Evolutionary conservation across 2,113 vertebrate species (phyloP).

Genomic region (Bungarus multicinctus): DNA sequence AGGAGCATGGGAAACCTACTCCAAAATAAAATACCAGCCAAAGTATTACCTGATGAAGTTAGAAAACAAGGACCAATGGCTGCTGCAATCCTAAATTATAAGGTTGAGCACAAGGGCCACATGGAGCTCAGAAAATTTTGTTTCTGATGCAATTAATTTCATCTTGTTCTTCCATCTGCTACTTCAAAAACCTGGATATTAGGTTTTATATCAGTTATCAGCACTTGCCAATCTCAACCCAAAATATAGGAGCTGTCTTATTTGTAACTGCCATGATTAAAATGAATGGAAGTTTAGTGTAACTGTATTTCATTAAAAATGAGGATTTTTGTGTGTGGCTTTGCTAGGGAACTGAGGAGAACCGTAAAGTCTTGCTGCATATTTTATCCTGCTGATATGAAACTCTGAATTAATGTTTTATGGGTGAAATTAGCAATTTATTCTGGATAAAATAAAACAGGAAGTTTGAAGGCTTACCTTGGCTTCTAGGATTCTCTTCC

Average conservation of each 20-base stretch:
- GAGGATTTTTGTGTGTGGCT: too few species aligned
- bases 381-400: too few species aligned
- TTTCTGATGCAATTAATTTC: neutral
- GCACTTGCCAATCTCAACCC: neutral
- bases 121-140: neutral
- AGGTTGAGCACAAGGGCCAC: neutral
- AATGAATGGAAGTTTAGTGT: neutral
- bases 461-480: constrained; percentile 75
- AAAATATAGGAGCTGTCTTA: neutral
- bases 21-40: neutral
- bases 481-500: constrained; percentile 87
- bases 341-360: neutral
- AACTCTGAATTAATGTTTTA: neutral
- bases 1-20: neutral
- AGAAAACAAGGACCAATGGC: neutral
- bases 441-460: neutral
- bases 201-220: neutral
- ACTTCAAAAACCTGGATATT: neutral
- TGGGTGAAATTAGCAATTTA: neutral
- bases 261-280: neutral
- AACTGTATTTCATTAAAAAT: neutral
- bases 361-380: neutral
- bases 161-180: neutral
- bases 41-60: neutral
- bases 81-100: neutral